Base-by-base conservation (phyloP, 2,888 invertebrate species). In the Ennomos erosarius region DNA sequence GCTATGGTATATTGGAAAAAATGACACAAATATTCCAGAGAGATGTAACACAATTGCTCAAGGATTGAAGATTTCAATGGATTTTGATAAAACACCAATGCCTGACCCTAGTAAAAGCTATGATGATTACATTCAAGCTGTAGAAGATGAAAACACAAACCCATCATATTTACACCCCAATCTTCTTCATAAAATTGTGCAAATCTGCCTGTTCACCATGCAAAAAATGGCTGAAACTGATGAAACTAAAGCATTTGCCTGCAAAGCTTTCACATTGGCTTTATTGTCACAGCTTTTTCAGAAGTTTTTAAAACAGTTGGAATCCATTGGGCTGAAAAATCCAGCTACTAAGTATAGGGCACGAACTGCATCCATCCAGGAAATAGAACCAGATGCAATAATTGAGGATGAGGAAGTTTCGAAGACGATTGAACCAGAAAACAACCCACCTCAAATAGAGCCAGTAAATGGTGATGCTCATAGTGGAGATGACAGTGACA, bases 221-320 rank as follows among this genome's bases (percentile, higher is more conserved):
- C 93, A 95, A 34, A 96, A 97, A 85, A 89, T 97, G 56, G 94
- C 95, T 79, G 94, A 94, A 75, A 93, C 93, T 49, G 95, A 96
- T 78, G 96, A 96, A n/a, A 93, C 93, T n/a, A 96, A 96, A 80
- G 94, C 96, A 43, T 97, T 97, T 71, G 96, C 97, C 26, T 94
- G 96, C 53, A 95, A 97, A 76, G 98, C 98, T 34, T 97, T 98
- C 77, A 94, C 96, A 50, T 93, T 98, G 48, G 97, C 97, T 26
- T 93, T 98, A 67, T 94, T 97, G 68, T 96, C 96, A 11, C 96
- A 96, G 78, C 81, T 96, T 37, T 87, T 95, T 67, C 95, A 93
- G 81, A 94, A 88, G 72, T 85, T 79, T 68, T 85, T 86, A 71
- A 92, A 82, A 78, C 93, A 79, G 80, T 84, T 87, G 76, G 76